Conservation (phyloP, 1,140 invertebrate genomes). For the Orchesella cincta region DNA sequence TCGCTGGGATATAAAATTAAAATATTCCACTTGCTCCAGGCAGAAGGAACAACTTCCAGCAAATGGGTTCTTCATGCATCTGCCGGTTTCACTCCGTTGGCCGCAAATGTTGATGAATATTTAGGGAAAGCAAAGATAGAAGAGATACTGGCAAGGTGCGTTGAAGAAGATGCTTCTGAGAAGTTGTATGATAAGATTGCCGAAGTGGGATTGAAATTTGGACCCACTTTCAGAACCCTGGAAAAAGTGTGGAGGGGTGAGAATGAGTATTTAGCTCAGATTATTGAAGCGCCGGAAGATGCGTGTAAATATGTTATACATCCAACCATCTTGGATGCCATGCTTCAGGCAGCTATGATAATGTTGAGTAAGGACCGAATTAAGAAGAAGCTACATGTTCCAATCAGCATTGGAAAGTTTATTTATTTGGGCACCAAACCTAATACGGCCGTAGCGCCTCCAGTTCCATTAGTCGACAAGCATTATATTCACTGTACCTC, state of each 20-base stretch:
- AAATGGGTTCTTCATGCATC: conserved; percentile 21
- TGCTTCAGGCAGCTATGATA: conserved; percentile 33
- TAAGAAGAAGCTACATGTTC: conserved; percentile 1
- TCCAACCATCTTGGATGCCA: conserved; percentile 39
- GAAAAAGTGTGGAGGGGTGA: conserved; percentile 24
- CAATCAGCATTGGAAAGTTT: conserved; percentile 21
- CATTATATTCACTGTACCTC: conserved; percentile 5
- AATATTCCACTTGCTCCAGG: neutral
- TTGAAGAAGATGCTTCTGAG: neutral
- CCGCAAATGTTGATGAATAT: neutral
- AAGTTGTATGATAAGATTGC: conserved; percentile 30
- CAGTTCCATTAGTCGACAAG: neutral
- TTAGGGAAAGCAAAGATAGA: neutral
- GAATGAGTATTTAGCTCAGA: conserved; percentile 28
- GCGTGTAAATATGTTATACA: conserved; percentile 31
- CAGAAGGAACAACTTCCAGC: conserved; percentile 14
- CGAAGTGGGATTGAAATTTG: conserved; percentile 28
- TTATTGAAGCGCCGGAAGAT: neutral
- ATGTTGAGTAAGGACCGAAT: conserved; percentile 19
- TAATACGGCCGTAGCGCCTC: neutral
- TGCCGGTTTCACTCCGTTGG: neutral
- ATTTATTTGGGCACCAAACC: conserved; percentile 11
- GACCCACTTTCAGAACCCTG: conserved; percentile 30
- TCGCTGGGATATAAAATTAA: conserved; percentile 18
- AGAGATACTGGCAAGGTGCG: neutral